A percentile compares a stretch with the other conserved stretches of the same genome.
phyloP scores from a whole-genome alignment of 2,888 invertebrate species.

The Tenthredo scrophulariae region DNA sequence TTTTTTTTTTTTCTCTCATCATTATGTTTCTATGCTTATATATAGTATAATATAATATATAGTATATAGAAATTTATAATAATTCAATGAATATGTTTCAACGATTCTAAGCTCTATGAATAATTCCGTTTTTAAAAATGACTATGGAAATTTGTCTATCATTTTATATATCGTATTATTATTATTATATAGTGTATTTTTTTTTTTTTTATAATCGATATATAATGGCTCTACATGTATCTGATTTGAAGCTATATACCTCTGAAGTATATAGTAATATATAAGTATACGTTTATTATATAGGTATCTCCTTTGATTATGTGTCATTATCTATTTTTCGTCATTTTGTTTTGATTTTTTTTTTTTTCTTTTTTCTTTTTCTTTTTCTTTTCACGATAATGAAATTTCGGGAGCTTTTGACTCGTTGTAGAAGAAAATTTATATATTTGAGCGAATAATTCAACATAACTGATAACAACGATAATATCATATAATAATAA shows the following conservation, averaged over 20 bases:
- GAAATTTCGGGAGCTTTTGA: slow-evolving; percentile 26
- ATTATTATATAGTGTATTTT: not conserved
- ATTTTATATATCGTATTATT: not conserved
- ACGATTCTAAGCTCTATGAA: slow-evolving; percentile 21
- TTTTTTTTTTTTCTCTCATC: slow-evolving; percentile 17
- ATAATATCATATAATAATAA: slow-evolving; percentile 3
- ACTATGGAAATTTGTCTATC: not conserved
- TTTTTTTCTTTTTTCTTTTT: not conserved
- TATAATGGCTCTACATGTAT: not conserved
- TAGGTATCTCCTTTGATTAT: not conserved
- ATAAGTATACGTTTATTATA: not conserved
- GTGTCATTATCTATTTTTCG: not conserved
- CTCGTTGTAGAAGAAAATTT: not conserved
- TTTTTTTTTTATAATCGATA: not conserved
- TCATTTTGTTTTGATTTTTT: not conserved
- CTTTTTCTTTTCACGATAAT: not conserved
- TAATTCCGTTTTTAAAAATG: not conserved
- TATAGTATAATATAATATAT: not conserved
- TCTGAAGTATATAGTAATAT: not conserved
- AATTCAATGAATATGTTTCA: slow-evolving; percentile 10
- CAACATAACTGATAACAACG: not conserved
- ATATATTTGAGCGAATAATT: slow-evolving; percentile 25
- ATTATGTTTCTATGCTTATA: slow-evolving; percentile 53
- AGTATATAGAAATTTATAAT: slow-evolving; percentile 12
- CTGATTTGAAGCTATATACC: slow-evolving; percentile 24